Conservation (phyloP, 30 jellyfish, hydroid and myxozoan genomes). For the Cassiopea xamachana region DNA sequence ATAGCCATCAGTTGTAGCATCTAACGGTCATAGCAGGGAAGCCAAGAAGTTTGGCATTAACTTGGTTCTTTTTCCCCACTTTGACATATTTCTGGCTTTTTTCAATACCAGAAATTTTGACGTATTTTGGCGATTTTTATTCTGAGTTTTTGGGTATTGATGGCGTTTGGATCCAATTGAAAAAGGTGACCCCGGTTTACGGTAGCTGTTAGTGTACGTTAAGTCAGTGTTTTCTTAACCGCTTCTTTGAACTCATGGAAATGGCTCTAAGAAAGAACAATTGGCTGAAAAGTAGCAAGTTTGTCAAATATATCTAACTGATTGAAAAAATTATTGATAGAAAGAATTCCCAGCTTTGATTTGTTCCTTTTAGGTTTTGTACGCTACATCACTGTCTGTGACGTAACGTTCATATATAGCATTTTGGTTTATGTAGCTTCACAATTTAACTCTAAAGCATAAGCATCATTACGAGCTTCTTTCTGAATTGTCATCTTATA, state of each 20-base stretch:
- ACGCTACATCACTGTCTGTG: neutral
- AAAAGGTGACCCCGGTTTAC: no score
- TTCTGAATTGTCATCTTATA: neutral
- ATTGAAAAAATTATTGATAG: neutral
- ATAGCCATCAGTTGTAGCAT: no score
- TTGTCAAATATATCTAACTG: neutral
- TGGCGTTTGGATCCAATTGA: no score
- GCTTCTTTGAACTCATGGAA: neutral
- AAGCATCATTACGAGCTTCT: neutral
- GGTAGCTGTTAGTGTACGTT: neutral
- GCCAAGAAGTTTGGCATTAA: no score
- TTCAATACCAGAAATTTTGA: no score
- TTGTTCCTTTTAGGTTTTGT: neutral
- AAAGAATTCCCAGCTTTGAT: neutral
- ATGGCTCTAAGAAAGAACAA: neutral
- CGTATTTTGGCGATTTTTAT: no score
- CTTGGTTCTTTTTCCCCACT: no score
- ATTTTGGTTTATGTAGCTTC: neutral
- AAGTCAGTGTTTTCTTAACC: neutral
- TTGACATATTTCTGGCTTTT: no score
- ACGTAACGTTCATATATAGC: neutral
- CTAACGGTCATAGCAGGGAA: no score
- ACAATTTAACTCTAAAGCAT: neutral
- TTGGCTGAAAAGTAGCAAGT: neutral
- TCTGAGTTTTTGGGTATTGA: no score